Evolutionary conservation across 2,797 vertebrate genomes (phyloP).

Genomic region (Catostomus latipinnis): DNA sequence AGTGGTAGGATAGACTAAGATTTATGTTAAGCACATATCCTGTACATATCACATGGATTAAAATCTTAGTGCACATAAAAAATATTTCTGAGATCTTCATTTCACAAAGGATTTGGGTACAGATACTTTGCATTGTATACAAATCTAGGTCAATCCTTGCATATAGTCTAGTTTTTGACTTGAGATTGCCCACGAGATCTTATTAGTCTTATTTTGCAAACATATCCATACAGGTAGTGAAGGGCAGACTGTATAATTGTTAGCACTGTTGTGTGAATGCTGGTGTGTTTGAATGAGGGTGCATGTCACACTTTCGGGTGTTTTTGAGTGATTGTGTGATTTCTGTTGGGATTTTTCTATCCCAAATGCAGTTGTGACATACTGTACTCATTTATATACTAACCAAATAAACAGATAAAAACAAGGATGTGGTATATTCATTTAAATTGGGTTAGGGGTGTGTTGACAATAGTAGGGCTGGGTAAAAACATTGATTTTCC

Average conservation of each 20-base stretch:
- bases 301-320: constrained; percentile 55
- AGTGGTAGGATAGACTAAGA: background rate
- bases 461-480: background rate
- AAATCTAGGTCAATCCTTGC: constrained; percentile 52
- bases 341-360: constrained; percentile 21
- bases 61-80: constrained; percentile 5
- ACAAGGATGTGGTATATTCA: constrained; percentile 39
- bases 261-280: constrained; percentile 49
- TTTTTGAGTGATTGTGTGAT: constrained; percentile 19
- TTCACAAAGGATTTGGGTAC: constrained; percentile 20
- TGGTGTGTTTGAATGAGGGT: constrained; percentile 48
- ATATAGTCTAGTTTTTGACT: constrained; percentile 57
- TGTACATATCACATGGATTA: constrained; percentile 11
- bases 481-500: too few species aligned
- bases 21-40: constrained; percentile 7
- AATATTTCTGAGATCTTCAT: background rate
- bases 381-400: constrained; percentile 67
- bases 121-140: constrained; percentile 42
- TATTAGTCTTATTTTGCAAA: constrained; percentile 41
- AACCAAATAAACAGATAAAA: constrained; percentile 73
- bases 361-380: constrained; percentile 47
- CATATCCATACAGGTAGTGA: constrained; percentile 46
- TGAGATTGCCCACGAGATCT: constrained; percentile 30
- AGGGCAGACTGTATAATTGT: constrained; percentile 37
- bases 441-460: constrained; percentile 18